These are phyloP conservation scores for Heterodera filipjevi DNA, from an alignment of 2,888 invertebrate genomes.

Conservation along the genomic window DNA sequence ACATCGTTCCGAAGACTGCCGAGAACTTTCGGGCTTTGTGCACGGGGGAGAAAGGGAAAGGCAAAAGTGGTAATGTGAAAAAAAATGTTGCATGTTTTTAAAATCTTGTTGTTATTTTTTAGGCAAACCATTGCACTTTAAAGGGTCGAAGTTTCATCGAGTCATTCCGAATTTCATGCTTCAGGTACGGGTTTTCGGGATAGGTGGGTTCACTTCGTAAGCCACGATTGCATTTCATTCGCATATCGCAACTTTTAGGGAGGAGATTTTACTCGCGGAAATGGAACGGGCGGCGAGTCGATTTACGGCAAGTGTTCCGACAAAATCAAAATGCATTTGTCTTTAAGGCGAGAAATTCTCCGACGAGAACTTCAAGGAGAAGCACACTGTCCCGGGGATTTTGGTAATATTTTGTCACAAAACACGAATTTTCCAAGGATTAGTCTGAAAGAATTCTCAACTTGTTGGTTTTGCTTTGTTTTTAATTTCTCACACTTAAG, in stretches of 20 bases:
- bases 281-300: slow-evolving; percentile 85
- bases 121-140: slow-evolving; percentile 50
- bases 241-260: slow-evolving; percentile 68
- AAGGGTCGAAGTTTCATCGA: slow-evolving; percentile 50
- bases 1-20: slow-evolving; percentile 71
- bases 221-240: neutral
- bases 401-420: slow-evolving; percentile 66
- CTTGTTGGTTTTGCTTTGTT: too few relatives aligned
- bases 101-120: neutral
- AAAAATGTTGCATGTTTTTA: neutral
- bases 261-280: slow-evolving; percentile 86
- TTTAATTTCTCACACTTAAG: slow-evolving; percentile 39
- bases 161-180: slow-evolving; percentile 53
- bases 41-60: slow-evolving; percentile 75
- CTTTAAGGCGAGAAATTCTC: slow-evolving; percentile 73
- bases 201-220: neutral
- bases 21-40: slow-evolving; percentile 94
- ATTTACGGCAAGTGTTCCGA: slow-evolving; percentile 76
- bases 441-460: too few relatives aligned
- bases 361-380: slow-evolving; percentile 93
- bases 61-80: slow-evolving; percentile 37
- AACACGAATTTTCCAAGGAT: neutral
- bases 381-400: slow-evolving; percentile 85
- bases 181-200: too few relatives aligned
- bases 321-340: neutral